phyloP scores from a whole-genome alignment of 2,888 invertebrate species.

The Pammene fasciana region DNA sequence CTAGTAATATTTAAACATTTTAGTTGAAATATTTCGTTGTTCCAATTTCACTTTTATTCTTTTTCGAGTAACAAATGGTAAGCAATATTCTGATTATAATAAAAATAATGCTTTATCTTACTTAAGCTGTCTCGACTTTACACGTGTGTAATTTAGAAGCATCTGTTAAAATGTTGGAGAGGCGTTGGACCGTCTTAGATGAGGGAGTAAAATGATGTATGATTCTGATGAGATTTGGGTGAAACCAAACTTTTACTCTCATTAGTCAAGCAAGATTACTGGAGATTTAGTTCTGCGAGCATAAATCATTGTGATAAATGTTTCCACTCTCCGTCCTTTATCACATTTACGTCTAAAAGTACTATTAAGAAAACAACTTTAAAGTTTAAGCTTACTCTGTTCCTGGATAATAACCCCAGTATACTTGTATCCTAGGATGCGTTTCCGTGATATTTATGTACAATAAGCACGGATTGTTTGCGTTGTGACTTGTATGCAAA shows the following conservation, averaged over 20 bases:
- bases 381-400: conserved; percentile 13
- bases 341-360: conserved; percentile 18
- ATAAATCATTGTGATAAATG: conserved; percentile 42
- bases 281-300: conserved; percentile 33
- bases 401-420: conserved; percentile 9
- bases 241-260: conserved; percentile 39
- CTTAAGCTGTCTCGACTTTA: neutral
- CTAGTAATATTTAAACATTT: too few relatives aligned
- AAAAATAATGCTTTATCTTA: neutral
- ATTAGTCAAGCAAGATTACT: conserved; percentile 40
- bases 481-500: conserved; percentile 27
- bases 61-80: too few relatives aligned
- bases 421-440: conserved; percentile 15
- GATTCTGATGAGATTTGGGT: conserved; percentile 35
- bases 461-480: conserved; percentile 19
- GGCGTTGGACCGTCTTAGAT: conserved; percentile 12
- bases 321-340: conserved; percentile 26
- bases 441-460: conserved; percentile 17
- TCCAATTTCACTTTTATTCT: too few relatives aligned
- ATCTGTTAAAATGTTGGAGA: conserved; percentile 28
- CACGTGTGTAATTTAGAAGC: conserved; percentile 19
- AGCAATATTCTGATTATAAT: neutral
- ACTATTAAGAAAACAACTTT: conserved; percentile 12
- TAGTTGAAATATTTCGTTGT: too few relatives aligned
- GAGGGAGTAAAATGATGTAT: conserved; percentile 35